Evolutionary conservation across 2,888 invertebrate genomes (phyloP).

Genomic region (Camponotus fellah): DNA sequence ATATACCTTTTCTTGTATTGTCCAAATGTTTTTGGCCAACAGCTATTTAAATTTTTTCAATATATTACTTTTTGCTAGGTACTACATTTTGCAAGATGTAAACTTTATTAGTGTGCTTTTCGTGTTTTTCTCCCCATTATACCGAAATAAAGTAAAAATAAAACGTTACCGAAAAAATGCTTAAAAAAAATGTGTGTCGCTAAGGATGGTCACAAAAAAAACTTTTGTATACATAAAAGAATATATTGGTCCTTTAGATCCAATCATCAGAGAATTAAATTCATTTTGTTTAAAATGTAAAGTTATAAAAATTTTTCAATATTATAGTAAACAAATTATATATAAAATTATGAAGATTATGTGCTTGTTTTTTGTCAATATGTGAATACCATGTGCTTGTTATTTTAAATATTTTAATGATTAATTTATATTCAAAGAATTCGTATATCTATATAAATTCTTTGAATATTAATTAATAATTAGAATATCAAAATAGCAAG

Average conservation of each 20-base stretch:
- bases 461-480: too few relatives aligned
- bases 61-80: slow-evolving; percentile 73
- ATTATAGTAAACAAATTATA: background rate
- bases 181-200: slow-evolving; percentile 31
- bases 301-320: background rate
- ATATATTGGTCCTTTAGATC: background rate
- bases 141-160: slow-evolving; percentile 42
- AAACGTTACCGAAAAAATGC: slow-evolving; percentile 39
- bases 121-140: slow-evolving; percentile 74
- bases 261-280: background rate
- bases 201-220: slow-evolving; percentile 53
- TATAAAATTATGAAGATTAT: background rate
- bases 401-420: background rate
- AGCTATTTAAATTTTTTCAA: slow-evolving; percentile 73
- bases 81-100: slow-evolving; percentile 71
- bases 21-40: slow-evolving; percentile 42
- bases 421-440: slow-evolving; percentile 1
- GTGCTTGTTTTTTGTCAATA: background rate
- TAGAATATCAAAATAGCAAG: too few relatives aligned
- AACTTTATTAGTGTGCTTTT: slow-evolving; percentile 76
- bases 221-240: slow-evolving; percentile 17
- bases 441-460: background rate
- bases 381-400: background rate
- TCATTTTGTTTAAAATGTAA: background rate
- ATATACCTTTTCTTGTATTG: slow-evolving; percentile 72